Percentiles rank a stretch among this genome's conserved stretches.
Evolutionary conservation across 2,797 vertebrate species (phyloP).

Genomic region (Carcharodon carcharias): DNA sequence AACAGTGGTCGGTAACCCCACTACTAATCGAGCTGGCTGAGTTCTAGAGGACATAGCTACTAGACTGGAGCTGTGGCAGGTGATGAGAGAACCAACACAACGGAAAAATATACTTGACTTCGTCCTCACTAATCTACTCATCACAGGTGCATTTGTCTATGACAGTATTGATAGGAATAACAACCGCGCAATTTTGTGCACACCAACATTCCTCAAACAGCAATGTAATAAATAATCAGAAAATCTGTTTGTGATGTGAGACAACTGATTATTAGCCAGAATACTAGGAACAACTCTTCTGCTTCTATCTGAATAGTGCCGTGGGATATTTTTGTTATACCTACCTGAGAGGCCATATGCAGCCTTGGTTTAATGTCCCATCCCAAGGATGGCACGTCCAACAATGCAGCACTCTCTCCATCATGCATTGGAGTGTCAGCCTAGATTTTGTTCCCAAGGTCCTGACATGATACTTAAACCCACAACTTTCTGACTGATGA

Average conservation of each 20-base stretch:
- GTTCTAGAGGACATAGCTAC: no score
- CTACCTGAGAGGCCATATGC: neutral
- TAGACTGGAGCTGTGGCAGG: no score
- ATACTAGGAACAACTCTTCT: neutral
- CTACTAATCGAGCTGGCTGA: no score
- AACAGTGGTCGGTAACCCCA: no score
- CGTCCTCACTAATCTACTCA: no score
- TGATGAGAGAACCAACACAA: no score
- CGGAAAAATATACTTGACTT: no score
- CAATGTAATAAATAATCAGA: neutral
- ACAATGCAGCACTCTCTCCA: neutral
- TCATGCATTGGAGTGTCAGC: neutral
- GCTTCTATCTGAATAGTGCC: neutral
- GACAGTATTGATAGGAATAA: no score
- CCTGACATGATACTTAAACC: neutral
- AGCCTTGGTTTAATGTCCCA: neutral
- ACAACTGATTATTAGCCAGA: neutral
- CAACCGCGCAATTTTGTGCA: neutral
- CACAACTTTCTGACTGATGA: neutral
- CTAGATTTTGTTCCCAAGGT: neutral
- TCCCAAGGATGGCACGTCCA: no score
- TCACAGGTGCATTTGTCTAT: no score
- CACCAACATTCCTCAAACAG: neutral
- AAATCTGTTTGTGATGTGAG: neutral
- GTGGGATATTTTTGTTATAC: neutral